Conservation (phyloP, 2,888 invertebrate species). For the Syrphus vitripennis region DNA sequence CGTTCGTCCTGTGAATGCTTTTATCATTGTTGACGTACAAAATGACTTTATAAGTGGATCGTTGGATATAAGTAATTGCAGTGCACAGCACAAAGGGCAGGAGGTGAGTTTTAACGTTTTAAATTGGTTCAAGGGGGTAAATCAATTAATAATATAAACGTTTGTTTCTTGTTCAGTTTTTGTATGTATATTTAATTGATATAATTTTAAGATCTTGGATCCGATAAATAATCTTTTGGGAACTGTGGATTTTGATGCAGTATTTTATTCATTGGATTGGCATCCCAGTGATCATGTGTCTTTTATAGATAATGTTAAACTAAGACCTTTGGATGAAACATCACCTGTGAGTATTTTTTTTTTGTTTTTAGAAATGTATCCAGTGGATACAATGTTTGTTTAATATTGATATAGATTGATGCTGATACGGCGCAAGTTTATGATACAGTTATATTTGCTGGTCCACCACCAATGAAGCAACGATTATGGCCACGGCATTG, state of each 20-base stretch:
- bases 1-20: conserved; percentile 92
- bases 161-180: conserved; percentile 2
- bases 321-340: conserved; percentile 87
- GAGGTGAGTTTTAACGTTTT: conserved; percentile 83
- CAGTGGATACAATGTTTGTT: background rate
- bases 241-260: conserved; percentile 90
- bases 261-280: conserved; percentile 98
- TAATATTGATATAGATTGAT: conserved; percentile 84
- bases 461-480: conserved; percentile 92
- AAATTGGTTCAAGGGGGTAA: background rate
- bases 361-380: background rate
- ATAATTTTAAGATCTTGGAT: conserved; percentile 81
- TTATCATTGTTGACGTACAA: conserved; percentile 97
- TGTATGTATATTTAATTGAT: background rate
- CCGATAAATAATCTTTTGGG: conserved; percentile 94
- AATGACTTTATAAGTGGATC: conserved; percentile 98
- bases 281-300: conserved; percentile 96
- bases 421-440: conserved; percentile 90
- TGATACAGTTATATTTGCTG: conserved; percentile 96
- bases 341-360: conserved; percentile 84
- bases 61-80: conserved; percentile 95
- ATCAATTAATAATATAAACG: conserved; percentile 15
- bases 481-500: conserved; percentile 98
- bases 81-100: conserved; percentile 93
- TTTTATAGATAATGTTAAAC: conserved; percentile 95